Evolutionary conservation across 2,888 invertebrate species (phyloP), one percentile per base, ranked within the genome.

Genomic region (Drepana falcataria): DNA sequence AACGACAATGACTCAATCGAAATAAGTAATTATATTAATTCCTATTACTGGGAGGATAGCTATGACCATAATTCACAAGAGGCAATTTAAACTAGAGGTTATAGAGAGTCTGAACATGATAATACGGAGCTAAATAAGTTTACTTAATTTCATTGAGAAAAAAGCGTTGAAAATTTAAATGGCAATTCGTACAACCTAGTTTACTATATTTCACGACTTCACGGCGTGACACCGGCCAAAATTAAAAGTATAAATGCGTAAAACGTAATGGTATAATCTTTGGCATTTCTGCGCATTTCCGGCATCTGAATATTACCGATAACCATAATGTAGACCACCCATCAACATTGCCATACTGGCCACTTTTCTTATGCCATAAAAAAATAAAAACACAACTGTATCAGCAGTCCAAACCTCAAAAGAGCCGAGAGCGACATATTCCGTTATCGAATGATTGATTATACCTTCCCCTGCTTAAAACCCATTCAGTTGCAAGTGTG

Each of bases 391-490:
- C 44, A 9, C 44, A 44, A 44, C 44, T 44, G 44, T 44, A 44
- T 44, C 9, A 44, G 9, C 44, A 35, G 37, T 37, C 3, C 21
- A 33, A 40, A 51, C 33, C 41, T 51, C 40, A 40, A 51, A 37
- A 34, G 33, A 9, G 41, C 51, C 41, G 33, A n/a, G 35, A 34
- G 51, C 40, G 34, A 51, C 34, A 41, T 51, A 51, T 37, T 4
- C 51, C 51, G 40, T 40, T 51, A 34, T 7, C 40, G 7, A 40
- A 51, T 51, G 51, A 51, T 51, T 51, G 51, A 51, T 51, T 51
- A 34, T 40, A 40, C 40, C 40, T 51, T 34, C 40, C 33, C 51
- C 51, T 51, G 37, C 9, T 44, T 44, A 44, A 44, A 44, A 44
- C 44, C 44, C 44, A 44, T 44, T 44, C 9, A 9, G 44, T 44